Conservation (phyloP, 2,888 invertebrate species). For the Lochmaea capreae region DNA sequence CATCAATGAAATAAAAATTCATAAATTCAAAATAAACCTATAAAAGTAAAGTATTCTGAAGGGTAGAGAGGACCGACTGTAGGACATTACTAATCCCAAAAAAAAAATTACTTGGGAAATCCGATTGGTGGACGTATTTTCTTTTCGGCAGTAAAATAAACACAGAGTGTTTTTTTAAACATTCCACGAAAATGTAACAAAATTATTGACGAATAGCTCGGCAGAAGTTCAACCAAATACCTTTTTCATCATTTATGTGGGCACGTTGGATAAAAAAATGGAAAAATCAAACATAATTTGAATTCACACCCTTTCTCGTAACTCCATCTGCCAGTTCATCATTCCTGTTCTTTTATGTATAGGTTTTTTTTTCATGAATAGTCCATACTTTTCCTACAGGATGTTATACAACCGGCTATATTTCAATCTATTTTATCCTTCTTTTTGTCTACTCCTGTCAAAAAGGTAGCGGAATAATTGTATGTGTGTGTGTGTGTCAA, state of each 20-base stretch:
- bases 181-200: neutral
- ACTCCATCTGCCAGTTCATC: constrained; percentile 35
- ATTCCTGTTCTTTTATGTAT: constrained; percentile 37
- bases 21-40: neutral
- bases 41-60: neutral
- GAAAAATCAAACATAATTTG: constrained; percentile 28
- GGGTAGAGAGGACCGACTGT: neutral
- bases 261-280: constrained; percentile 25
- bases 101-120: neutral
- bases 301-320: constrained; percentile 26
- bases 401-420: neutral
- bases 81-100: neutral
- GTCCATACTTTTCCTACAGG: neutral
- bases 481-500: too few species aligned
- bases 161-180: neutral
- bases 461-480: too few species aligned
- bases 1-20: neutral
- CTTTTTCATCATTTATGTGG: constrained; percentile 28
- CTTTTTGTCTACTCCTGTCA: too few species aligned
- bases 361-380: constrained; percentile 10
- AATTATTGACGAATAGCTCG: neutral
- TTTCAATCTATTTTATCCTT: too few species aligned
- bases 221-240: constrained; percentile 23
- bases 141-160: neutral
- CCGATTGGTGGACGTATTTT: neutral